Conservation (phyloP, 2,888 invertebrate genomes). For the Apamea anceps region DNA sequence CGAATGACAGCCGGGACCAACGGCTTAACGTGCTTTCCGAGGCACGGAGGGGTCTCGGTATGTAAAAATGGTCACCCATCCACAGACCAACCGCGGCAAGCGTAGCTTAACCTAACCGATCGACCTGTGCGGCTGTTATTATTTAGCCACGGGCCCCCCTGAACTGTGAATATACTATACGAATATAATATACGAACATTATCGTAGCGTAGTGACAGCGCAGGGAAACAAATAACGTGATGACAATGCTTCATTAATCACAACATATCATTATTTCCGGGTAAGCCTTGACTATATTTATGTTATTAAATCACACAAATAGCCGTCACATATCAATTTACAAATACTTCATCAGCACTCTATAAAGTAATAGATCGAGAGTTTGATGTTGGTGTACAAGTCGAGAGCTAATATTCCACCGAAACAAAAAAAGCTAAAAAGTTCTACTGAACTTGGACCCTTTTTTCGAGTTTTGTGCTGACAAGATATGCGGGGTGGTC, state of each 20-base stretch:
- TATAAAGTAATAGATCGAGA: neutral
- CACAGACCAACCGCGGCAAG: too few species aligned
- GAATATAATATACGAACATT: neutral
- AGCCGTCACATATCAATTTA: neutral
- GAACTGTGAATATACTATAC: too few species aligned
- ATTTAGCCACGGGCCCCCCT: too few species aligned
- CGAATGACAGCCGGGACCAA: too few species aligned
- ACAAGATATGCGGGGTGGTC: neutral
- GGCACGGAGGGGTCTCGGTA: too few species aligned
- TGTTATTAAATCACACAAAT: neutral
- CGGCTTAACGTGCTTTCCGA: too few species aligned
- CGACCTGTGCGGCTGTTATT: too few species aligned
- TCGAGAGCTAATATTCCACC: neutral
- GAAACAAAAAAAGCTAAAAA: neutral
- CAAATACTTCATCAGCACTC: neutral
- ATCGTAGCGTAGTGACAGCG: neutral
- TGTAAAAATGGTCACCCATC: too few species aligned
- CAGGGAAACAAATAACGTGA: neutral
- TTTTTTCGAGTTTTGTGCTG: neutral
- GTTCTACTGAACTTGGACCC: neutral
- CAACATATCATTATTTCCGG: neutral
- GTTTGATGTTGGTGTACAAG: neutral
- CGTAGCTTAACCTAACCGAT: too few species aligned
- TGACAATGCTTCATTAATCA: neutral
- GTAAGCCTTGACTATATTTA: neutral